Evolutionary conservation across 2,797 vertebrate species (phyloP), one percentile per base, ranked within the genome.

Genomic region (Gila robusta): DNA sequence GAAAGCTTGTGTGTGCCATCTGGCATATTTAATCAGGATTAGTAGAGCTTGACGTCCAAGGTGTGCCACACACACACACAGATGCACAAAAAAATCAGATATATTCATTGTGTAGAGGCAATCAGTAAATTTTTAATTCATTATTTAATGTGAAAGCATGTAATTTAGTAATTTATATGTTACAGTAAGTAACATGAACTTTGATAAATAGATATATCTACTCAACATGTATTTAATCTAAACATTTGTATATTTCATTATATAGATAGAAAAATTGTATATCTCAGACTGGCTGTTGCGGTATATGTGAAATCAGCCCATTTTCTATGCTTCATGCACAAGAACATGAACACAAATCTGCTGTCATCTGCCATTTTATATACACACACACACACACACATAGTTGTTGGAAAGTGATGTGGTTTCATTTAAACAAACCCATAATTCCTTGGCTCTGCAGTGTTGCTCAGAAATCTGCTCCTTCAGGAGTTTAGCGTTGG

Each of bases 1-100:
- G 89, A 87, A 88, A 86, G 78, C 79, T 91, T 90, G 86, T 88
- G 87, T 93, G 89, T 84, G 89, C 92, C 92, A 95, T 94, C 92
- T 95, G 93, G 88, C 91, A 83, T 70, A 56, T 84, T 90, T 90
- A 52, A 85, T 81, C 83, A 79, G 72, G 78, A 89, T 87, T 84
- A 59, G 78, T 78, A 79, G 82, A 84, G 78, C 72, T 32, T 81
- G 56, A 76, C 14, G 67, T 56, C 39, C 52, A 83, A 64, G 84
- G 78, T 88, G 81, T 84, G 78, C 5, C 77, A 88, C 47, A 14
- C 52, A 62, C 37, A n/a, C 54, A n/a, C 8, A 23, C 54, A 56
- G 7, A 23, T 76, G 70, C 26, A 16, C 44, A 47, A 67, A 52
- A 52, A 52, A 67, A 72, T 54, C 39, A 37, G 47, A 83, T 44